phyloP scores from a whole-genome alignment of 2,113 vertebrate species.

The Australoheros scitulus region DNA sequence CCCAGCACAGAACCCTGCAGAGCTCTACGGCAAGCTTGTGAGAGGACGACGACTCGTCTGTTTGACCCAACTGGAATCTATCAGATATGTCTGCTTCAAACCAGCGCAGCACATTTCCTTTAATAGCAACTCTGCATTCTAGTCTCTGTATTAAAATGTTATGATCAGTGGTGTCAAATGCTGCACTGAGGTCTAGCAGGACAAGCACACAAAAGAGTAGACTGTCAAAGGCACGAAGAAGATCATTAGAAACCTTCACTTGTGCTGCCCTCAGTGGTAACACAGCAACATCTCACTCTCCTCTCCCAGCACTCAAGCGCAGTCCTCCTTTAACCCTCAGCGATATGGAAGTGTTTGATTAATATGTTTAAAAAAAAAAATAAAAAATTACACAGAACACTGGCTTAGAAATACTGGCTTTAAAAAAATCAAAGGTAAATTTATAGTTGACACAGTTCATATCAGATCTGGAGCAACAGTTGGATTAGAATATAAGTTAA shows the following conservation, averaged over 20 bases:
- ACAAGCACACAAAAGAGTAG: not conserved
- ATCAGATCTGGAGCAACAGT: conserved; percentile 11
- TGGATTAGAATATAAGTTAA: not conserved
- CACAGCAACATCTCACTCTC: not conserved
- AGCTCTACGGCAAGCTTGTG: not conserved
- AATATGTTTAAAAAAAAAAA: not conserved
- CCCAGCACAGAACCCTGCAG: not conserved
- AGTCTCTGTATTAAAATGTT: too few species aligned
- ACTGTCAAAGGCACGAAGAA: rapidly evolving
- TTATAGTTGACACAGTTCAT: not conserved
- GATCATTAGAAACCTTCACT: not conserved
- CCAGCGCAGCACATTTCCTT: too few species aligned
- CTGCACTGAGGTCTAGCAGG: not conserved
- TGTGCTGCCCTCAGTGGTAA: not conserved
- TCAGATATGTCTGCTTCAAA: too few species aligned
- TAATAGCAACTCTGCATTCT: too few species aligned
- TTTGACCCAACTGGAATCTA: too few species aligned
- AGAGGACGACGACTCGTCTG: not conserved
- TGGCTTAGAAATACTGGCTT: not conserved
- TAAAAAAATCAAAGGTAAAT: not conserved
- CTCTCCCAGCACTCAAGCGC: not conserved
- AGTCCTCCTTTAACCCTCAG: not conserved
- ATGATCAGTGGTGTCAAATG: not conserved
- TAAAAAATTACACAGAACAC: not conserved
- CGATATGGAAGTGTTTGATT: not conserved